Percentiles rank a stretch among this genome's conserved stretches.
These are phyloP conservation scores for Otus sunia DNA, from an alignment of 2,113 vertebrate species.

Conservation along the genomic window DNA sequence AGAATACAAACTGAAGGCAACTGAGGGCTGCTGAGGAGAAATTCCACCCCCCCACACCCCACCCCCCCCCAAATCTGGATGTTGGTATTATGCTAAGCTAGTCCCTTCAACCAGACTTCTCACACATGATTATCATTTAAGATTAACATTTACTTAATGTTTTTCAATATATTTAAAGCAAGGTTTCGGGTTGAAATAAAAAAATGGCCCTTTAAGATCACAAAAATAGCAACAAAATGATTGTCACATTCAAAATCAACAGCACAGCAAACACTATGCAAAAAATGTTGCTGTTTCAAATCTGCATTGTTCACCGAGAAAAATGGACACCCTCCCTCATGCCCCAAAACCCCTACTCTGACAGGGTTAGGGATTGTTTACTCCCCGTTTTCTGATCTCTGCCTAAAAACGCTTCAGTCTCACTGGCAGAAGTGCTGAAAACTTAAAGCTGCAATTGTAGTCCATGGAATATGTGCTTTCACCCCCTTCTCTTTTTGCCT, in stretches of 20 bases:
- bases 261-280: not conserved
- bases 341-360: not conserved
- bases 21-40: not conserved
- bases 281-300: not conserved
- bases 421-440: not conserved
- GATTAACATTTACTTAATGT: not conserved
- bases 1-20: not conserved
- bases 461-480: not conserved
- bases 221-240: not conserved
- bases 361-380: not conserved
- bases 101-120: not conserved
- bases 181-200: not conserved
- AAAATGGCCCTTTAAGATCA: not conserved
- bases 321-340: not conserved
- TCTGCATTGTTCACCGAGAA: not conserved
- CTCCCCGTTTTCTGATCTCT: not conserved
- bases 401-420: not conserved
- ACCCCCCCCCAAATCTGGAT: not conserved
- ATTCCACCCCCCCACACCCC: not conserved
- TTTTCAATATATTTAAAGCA: not conserved
- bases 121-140: rapidly evolving
- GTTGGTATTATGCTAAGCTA: not conserved
- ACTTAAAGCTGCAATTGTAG: not conserved
- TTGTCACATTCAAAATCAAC: not conserved
- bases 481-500: not conserved